Evolutionary conservation across 1,140 invertebrate genomes (phyloP), one percentile per base, ranked within the genome.

Genomic region (Panagrolaimus sp.): DNA sequence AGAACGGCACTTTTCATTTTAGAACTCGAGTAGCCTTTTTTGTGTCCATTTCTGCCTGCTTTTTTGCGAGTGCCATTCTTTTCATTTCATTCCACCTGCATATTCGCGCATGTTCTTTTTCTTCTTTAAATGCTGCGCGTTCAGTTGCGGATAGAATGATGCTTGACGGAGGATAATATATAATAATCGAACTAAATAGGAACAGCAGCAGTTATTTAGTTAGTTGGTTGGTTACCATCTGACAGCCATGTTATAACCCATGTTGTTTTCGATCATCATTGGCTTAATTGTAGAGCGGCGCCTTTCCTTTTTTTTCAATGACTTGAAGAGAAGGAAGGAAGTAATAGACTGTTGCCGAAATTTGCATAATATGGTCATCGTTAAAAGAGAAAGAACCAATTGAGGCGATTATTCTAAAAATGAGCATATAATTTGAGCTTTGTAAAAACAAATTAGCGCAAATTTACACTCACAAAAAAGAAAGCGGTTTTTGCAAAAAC

Each of bases 221-320:
- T n/a, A n/a, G n/a, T n/a, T n/a, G n/a, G n/a, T n/a, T n/a, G n/a
- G 93, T 98, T 79, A 26, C 26, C 28, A 28, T 58, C 28, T 26
- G 52, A n/a, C n/a, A 17, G 52, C 52, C 28, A 58, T 58, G 52
- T 58, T 21, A 58, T n/a, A 21, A 58, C 15, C 21, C 21, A 26
- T 21, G 15, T 28, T 8, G 5, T 21, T n/a, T 58, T 12, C 1
- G 12, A 55, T 6, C 52, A 94, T 26, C 52, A 17, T 28, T 58
- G 94, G 52, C 52, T 58, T 58, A 58, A 58, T 58, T 58, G 52
- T 28, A 58, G 28, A 28, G 52, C 52, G 52, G 32, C 32, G 32
- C 2, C 2, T 38, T 38, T 7, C 32, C 2, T 7, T 85, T 86
- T 98, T 68, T 38, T 38, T 38, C 32, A 38, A 38, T 38, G 7